Evolutionary conservation across 2,888 invertebrate genomes (phyloP).

Genomic region (Blomia tropicalis): DNA sequence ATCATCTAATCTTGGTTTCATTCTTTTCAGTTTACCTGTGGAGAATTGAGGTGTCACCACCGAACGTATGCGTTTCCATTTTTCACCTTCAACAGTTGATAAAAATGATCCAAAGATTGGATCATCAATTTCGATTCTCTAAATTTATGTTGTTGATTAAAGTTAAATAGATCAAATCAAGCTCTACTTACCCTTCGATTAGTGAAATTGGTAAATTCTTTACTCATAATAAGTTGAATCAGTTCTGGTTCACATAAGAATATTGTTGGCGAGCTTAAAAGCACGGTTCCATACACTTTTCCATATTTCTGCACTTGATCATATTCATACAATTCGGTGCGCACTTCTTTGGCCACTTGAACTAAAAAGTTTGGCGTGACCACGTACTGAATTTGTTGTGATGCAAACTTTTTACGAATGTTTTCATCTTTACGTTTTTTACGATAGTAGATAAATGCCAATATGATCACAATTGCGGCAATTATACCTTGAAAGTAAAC

Average conservation of each 20-base stretch:
- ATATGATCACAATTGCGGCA: no score
- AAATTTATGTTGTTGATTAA: not conserved
- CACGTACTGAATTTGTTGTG: not conserved
- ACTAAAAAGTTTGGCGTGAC: not conserved
- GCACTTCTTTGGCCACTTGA: not conserved
- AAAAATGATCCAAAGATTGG: not conserved
- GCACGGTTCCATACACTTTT: not conserved
- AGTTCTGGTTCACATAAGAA: not conserved
- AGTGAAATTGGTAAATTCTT: not conserved
- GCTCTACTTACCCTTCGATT: constrained; percentile 12
- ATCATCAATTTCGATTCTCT: not conserved
- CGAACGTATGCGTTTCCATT: not conserved
- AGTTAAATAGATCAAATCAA: not conserved
- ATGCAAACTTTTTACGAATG: not conserved
- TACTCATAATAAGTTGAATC: not conserved
- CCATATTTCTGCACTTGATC: not conserved
- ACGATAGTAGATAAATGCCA: no score
- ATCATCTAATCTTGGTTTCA: constrained; percentile 5
- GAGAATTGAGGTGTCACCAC: not conserved
- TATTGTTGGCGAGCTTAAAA: not conserved
- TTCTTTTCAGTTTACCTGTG: not conserved
- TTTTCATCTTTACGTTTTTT: no score
- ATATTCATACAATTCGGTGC: not conserved
- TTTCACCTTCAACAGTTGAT: not conserved
- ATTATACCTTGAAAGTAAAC: no score